Percentiles rank a stretch among this genome's conserved stretches.
phyloP scores from a whole-genome alignment of 2,113 vertebrate species.

The Trinectes maculatus region DNA sequence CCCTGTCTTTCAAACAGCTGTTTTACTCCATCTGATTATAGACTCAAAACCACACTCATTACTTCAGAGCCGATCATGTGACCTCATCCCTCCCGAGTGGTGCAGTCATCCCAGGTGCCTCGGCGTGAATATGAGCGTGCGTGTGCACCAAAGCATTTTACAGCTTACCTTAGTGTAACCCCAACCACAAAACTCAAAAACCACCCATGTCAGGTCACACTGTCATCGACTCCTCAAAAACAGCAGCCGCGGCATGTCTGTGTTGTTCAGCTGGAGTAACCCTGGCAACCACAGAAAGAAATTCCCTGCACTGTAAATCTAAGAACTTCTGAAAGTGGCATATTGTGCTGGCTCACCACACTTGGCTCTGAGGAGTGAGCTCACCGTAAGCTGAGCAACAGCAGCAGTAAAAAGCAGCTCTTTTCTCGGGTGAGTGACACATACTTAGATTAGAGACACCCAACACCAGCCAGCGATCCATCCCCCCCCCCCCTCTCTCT shows the following conservation, averaged over 20 bases:
- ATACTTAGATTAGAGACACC: slow-evolving; percentile 69
- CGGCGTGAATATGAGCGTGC: slow-evolving; percentile 32
- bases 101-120: slow-evolving; percentile 49
- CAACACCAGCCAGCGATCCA: slow-evolving; percentile 55
- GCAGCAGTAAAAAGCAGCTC: slow-evolving; percentile 52
- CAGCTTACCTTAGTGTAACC: slow-evolving; percentile 41
- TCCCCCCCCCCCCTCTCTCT: slow-evolving; percentile 7
- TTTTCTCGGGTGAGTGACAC: slow-evolving; percentile 63
- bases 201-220: slow-evolving; percentile 27
- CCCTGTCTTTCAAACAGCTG: slow-evolving; percentile 62
- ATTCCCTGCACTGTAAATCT: slow-evolving; percentile 42
- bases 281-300: slow-evolving; percentile 35
- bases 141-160: slow-evolving; percentile 7
- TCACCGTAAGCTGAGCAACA: slow-evolving; percentile 45
- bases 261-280: slow-evolving; percentile 41
- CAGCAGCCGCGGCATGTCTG: slow-evolving; percentile 1
- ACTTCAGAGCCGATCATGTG: slow-evolving; percentile 48
- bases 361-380: slow-evolving; percentile 44
- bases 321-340: slow-evolving; percentile 45
- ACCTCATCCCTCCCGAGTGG: slow-evolving; percentile 44
- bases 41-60: slow-evolving; percentile 37
- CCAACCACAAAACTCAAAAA: slow-evolving; percentile 39
- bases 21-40: slow-evolving; percentile 63
- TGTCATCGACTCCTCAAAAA: slow-evolving; percentile 24
- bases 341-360: slow-evolving; percentile 53